Evolutionary conservation across 2,797 vertebrate genomes (phyloP).

Genomic region (Notolepis coatsorum): DNA sequence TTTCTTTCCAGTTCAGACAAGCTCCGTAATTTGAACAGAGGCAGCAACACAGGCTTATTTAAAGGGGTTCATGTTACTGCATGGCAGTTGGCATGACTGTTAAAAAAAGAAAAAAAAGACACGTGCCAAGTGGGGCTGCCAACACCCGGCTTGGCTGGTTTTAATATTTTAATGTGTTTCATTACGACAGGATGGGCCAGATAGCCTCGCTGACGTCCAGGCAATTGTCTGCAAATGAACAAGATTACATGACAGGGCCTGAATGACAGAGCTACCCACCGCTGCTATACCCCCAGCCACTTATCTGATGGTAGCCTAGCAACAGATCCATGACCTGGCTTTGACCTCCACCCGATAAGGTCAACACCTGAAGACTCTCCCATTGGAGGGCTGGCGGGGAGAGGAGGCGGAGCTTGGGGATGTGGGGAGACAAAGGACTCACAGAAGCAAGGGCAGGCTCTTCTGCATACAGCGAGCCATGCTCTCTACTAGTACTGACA

Average conservation of each 20-base stretch:
- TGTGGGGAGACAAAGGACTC: constrained; percentile 77
- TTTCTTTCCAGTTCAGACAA: constrained; percentile 1
- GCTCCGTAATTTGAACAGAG: constrained; percentile 55
- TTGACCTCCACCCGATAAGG: constrained; percentile 88
- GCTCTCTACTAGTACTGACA: constrained; percentile 66
- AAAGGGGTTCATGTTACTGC: constrained; percentile 74
- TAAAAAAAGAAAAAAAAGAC: constrained; percentile 69
- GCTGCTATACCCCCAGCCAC: constrained; percentile 76
- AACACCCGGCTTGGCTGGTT: constrained; percentile 78
- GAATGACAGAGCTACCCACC: constrained; percentile 80
- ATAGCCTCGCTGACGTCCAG: constrained; percentile 85
- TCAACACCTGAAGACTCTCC: constrained; percentile 87
- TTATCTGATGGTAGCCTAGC: constrained; percentile 89
- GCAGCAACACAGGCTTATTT: constrained; percentile 67
- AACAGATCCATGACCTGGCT: constrained; percentile 88
- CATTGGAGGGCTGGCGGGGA: constrained; percentile 79
- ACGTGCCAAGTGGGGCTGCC: constrained; percentile 75
- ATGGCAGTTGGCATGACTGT: constrained; percentile 76
- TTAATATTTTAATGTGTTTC: constrained; percentile 89
- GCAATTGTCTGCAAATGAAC: constrained; percentile 87
- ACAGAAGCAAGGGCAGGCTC: constrained; percentile 74
- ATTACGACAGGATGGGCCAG: constrained; percentile 83
- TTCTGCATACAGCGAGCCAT: constrained; percentile 70
- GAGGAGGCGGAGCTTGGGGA: constrained; percentile 77
- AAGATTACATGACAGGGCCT: constrained; percentile 86